Base-by-base conservation (phyloP, 1,140 invertebrate genomes). In the Drosophila arizonae region DNA sequence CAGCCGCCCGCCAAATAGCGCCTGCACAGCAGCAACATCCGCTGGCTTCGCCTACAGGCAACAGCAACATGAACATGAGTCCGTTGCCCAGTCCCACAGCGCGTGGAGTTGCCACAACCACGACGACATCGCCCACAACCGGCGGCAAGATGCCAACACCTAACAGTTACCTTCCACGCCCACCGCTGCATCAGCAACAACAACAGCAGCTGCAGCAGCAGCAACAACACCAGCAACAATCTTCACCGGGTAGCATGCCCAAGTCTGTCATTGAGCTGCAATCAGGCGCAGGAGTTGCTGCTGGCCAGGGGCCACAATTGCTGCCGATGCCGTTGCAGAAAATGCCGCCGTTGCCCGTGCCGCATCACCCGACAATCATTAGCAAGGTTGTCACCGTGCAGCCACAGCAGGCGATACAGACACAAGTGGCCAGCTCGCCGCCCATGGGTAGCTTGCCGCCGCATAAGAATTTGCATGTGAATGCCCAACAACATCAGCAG, bases 381-480 rank as follows among this genome's bases (percentile, higher is more conserved):
- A 91, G 90, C 65, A 91, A 91, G 21, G 90, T 91, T 13, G 90
- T 91, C 0, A 91, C 80, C 0, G 90, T 91, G 30, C 84, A 87
- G 55, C 86, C 90, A 6, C 90, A 90, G 51, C 90, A 91, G 54
- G 87, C 90, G 1, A 82, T 78, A 8, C 87, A 91, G 57, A 79
- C 87, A 0, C 74, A 79, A 50, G 79, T 85, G 55, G 73, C 80
- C 10, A 84, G 52, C 6, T 76, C 90, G 3, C 79, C 79, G 9
- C 88, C 84, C 1, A 21, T 89, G 54, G 84, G 84, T 52, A 88
- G 77, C 13, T 43, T 87, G 52, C 76, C 84, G 48, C 82, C 84
- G 11, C 84, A 86, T 46, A 87, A 87, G 56, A 69, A 63, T 6
- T 36, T 84, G 36, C 80, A 87, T 17, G 58, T 79, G 6, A 88